These are phyloP conservation scores for Mellivora capensis DNA, from an alignment of 2,113 vertebrate genomes.

Conservation along the genomic window DNA sequence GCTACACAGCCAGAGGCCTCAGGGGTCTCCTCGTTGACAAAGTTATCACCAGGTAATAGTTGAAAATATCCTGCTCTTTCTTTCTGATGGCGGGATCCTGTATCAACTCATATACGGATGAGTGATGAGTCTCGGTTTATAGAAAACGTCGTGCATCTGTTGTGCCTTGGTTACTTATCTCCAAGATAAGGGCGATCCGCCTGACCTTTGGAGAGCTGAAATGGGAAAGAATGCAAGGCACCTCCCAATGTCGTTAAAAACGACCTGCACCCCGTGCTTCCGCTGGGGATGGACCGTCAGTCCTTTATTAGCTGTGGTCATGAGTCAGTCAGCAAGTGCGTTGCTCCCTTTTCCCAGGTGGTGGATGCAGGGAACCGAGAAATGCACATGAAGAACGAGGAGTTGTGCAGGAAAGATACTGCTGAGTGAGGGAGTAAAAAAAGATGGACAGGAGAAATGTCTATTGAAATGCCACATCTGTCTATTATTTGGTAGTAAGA, in stretches of 20 bases:
- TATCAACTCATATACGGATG: too few relatives aligned
- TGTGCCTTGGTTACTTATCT: background rate
- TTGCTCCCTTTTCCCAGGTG: background rate
- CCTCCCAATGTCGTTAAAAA: background rate
- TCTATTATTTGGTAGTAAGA: background rate
- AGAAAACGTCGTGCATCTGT: background rate
- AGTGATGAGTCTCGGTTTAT: background rate
- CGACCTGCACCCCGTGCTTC: rapidly evolving
- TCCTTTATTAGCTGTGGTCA: background rate
- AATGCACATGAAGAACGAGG: background rate
- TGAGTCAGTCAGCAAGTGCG: background rate
- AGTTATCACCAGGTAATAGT: rapidly evolving
- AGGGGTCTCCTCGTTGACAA: rapidly evolving
- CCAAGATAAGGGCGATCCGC: background rate
- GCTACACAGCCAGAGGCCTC: rapidly evolving
- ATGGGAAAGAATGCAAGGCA: background rate
- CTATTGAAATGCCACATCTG: background rate
- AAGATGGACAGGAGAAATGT: background rate
- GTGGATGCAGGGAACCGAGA: background rate
- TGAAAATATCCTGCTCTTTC: background rate
- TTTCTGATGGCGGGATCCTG: background rate
- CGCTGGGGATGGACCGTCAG: background rate
- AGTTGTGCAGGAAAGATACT: background rate
- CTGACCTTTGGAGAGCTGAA: background rate
- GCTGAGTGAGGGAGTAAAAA: background rate